A percentile compares a stretch with the other conserved stretches of the same genome.
Conservation (phyloP, 2,888 invertebrate species). For the Plagodis dolabraria region DNA sequence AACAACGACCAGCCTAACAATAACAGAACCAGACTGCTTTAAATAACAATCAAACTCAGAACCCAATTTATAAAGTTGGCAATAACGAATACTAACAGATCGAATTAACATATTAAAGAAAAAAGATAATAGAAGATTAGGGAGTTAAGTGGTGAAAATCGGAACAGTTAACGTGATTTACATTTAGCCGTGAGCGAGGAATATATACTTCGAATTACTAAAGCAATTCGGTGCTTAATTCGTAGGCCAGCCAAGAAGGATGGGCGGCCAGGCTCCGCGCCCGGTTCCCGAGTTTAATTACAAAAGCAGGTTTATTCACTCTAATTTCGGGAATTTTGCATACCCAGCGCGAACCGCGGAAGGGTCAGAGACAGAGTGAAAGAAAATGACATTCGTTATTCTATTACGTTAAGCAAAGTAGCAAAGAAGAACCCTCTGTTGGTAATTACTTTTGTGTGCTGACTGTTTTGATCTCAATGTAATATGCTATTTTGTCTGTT, state of each 20-base stretch:
- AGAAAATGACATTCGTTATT: constrained; percentile 85
- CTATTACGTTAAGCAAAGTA: constrained; percentile 79
- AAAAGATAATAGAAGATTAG: constrained; percentile 64
- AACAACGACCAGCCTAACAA: constrained; percentile 39
- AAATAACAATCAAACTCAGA: constrained; percentile 1
- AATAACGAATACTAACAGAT: constrained; percentile 38
- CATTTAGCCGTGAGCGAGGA: constrained; percentile 77
- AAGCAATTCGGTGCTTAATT: constrained; percentile 84
- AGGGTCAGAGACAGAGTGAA: constrained; percentile 82
- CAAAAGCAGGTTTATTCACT: constrained; percentile 81
- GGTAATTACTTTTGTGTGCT: constrained; percentile 71
- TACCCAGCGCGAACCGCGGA: constrained; percentile 82
- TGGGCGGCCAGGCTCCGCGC: constrained; percentile 71
- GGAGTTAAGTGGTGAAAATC: constrained; percentile 71
- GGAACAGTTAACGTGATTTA: constrained; percentile 82
- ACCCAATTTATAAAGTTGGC: constrained; percentile 21
- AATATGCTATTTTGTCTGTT: constrained; percentile 47
- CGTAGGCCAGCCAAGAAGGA: constrained; percentile 82
- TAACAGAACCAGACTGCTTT: constrained; percentile 31
- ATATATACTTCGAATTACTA: constrained; percentile 82
- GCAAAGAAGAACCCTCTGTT: constrained; percentile 65
- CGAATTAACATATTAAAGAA: constrained; percentile 58
- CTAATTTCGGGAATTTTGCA: constrained; percentile 83
- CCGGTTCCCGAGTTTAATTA: constrained; percentile 73
- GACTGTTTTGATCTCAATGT: constrained; percentile 64